Evolutionary conservation across 2,113 vertebrate genomes (phyloP).

Genomic region (Cyanistes caeruleus): DNA sequence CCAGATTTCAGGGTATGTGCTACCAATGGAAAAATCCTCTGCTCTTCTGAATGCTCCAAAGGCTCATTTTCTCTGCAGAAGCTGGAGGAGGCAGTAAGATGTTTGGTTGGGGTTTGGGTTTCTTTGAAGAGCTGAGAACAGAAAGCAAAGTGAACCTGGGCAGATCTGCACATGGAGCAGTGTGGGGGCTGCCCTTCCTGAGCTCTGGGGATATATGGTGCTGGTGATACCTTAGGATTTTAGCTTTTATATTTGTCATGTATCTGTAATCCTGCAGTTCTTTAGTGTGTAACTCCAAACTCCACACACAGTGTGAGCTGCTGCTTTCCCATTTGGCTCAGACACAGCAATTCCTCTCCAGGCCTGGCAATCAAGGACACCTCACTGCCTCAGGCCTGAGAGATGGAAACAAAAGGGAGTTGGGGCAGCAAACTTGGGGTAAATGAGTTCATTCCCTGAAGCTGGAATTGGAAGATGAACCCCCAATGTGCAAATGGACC

Average conservation of each 20-base stretch:
- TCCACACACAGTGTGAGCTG: not conserved
- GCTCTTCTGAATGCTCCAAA: not conserved
- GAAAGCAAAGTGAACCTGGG: not conserved
- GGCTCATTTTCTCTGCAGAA: not conserved
- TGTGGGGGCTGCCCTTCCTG: not conserved
- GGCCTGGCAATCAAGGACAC: not conserved
- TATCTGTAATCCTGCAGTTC: not conserved
- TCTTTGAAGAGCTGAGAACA: not conserved
- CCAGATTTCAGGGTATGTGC: not conserved
- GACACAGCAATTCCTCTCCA: not conserved
- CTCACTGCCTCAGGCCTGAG: not conserved
- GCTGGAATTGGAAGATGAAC: not conserved
- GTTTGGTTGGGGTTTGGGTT: not conserved
- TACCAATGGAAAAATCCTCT: not conserved
- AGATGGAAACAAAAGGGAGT: not conserved
- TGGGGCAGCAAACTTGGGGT: not conserved
- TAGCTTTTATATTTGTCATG: accelerated
- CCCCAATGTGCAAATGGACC: not conserved
- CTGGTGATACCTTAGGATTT: not conserved
- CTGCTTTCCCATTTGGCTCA: not conserved
- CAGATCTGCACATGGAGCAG: not conserved
- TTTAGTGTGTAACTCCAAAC: not conserved
- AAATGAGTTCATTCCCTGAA: not conserved
- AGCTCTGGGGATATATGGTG: accelerated
- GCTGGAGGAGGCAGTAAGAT: not conserved